phyloP scores from a whole-genome alignment of 37 sponge, comb jelly and placozoan species.

The Axinella damicornis region DNA sequence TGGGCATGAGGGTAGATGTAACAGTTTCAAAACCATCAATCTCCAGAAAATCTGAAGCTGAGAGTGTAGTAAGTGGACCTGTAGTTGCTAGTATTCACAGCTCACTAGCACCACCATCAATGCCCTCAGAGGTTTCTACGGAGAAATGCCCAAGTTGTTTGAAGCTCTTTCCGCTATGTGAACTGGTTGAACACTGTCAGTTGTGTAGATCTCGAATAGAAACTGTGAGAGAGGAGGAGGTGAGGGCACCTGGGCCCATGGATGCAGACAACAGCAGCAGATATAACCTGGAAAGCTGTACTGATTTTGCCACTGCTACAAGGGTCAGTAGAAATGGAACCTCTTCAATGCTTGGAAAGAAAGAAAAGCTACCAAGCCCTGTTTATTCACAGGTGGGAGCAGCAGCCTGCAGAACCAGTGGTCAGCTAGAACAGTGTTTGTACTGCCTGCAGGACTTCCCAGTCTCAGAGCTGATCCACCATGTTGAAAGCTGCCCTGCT shows the following conservation, averaged over 20 bases:
- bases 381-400: background rate
- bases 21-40: background rate
- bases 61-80: too few species aligned
- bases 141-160: slow-evolving; percentile 53
- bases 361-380: background rate
- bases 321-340: background rate
- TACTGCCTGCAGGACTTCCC: slow-evolving; percentile 68
- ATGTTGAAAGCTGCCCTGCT: slow-evolving; percentile 21
- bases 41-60: too few species aligned
- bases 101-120: too few species aligned
- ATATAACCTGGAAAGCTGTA: too few species aligned
- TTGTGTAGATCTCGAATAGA: slow-evolving; percentile 11
- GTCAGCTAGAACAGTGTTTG: slow-evolving; percentile 53
- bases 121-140: background rate
- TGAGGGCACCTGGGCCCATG: background rate
- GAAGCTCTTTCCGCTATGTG: slow-evolving; percentile 19
- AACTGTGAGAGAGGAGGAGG: too few species aligned
- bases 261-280: background rate
- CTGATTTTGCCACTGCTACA: too few species aligned
- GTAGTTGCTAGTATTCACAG: too few species aligned
- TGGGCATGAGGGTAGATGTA: background rate
- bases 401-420: background rate
- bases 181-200: slow-evolving; percentile 33
- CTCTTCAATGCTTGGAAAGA: background rate
- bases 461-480: slow-evolving; percentile 34